Evolutionary conservation across 2,888 invertebrate species (phyloP), one percentile per base, ranked within the genome.

Genomic region (Chaetoderma sp.): DNA sequence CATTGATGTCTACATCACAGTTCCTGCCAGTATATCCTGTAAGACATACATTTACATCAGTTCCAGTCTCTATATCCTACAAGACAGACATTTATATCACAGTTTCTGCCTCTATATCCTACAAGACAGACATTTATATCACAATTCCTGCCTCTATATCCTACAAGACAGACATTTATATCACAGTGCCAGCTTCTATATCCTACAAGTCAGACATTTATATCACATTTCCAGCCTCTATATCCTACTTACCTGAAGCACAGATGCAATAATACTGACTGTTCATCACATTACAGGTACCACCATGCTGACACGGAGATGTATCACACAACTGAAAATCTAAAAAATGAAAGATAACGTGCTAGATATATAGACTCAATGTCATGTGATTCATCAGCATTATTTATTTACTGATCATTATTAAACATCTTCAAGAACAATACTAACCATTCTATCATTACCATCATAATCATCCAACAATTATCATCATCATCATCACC

Each of bases 1-100:
- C 80, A 63, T 83, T 80, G 56, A 81, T 73, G 56, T 76, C 73
- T 3, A 61, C 69, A 68, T 94, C 93, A 87, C 97, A 86, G 54
- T 92, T 92, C 50, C 88, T 83, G 6, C 96, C 96, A 56, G 91
- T 90, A 88, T 90, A 95, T 16, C 95, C 95, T 33, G 91, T 27
- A 70, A 58, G 10, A 49, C 23, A 49, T 16, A 49, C 21, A 2
- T 6, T 2, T 5, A 42, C n/a, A 21, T 42, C n/a, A n/a, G n/a
- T n/a, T n/a, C n/a, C n/a, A n/a, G n/a, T n/a, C n/a, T n/a, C n/a
- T n/a, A n/a, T n/a, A n/a, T 25, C n/a, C 23, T 1, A 21, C n/a
- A 54, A 56, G 42, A 36, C 33, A 18, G 3, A 55, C 39, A 45
- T 10, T 18, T 4, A 8, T 44, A 2, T n/a, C 39, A 58, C 10